Percentiles rank a stretch among this genome's conserved stretches.
Conservation (phyloP, 2,797 vertebrate genomes). For the Neostethus bicornis region DNA sequence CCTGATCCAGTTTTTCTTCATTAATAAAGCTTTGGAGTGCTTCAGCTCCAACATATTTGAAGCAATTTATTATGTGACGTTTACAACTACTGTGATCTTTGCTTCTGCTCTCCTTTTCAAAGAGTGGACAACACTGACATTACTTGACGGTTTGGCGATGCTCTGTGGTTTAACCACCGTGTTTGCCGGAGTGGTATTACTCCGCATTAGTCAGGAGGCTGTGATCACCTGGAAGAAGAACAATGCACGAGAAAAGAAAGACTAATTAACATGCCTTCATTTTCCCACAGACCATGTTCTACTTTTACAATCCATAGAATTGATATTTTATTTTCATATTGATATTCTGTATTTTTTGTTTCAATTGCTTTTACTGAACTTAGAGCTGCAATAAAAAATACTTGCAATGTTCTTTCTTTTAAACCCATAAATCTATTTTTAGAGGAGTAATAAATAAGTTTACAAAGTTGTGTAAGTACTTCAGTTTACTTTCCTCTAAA, state of each 20-base stretch:
- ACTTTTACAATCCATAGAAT: too few species aligned
- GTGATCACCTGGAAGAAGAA: constrained; percentile 84
- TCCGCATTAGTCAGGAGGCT: constrained; percentile 92
- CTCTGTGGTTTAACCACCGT: constrained; percentile 89
- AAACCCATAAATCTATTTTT: background rate
- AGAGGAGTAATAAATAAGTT: background rate
- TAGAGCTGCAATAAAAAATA: background rate
- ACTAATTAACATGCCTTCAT: constrained; percentile 65
- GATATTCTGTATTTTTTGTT: too few species aligned
- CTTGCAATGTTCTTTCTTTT: background rate
- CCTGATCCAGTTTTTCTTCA: constrained; percentile 93
- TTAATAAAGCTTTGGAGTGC: constrained; percentile 92
- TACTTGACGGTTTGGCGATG: constrained; percentile 88
- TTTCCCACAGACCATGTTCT: background rate
- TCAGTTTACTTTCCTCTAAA: background rate
- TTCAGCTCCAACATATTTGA: constrained; percentile 93
- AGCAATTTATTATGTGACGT: constrained; percentile 94
- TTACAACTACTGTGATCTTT: constrained; percentile 89
- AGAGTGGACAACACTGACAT: constrained; percentile 89
- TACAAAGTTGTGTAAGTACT: background rate
- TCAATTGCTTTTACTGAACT: background rate
- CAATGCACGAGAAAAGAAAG: constrained; percentile 81
- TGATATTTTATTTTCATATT: too few species aligned
- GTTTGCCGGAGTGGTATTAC: constrained; percentile 89
- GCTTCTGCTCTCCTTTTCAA: constrained; percentile 93